These are phyloP conservation scores for Oxygymnocypris stewartii DNA, from an alignment of 2,113 vertebrate species.

Conservation along the genomic window DNA sequence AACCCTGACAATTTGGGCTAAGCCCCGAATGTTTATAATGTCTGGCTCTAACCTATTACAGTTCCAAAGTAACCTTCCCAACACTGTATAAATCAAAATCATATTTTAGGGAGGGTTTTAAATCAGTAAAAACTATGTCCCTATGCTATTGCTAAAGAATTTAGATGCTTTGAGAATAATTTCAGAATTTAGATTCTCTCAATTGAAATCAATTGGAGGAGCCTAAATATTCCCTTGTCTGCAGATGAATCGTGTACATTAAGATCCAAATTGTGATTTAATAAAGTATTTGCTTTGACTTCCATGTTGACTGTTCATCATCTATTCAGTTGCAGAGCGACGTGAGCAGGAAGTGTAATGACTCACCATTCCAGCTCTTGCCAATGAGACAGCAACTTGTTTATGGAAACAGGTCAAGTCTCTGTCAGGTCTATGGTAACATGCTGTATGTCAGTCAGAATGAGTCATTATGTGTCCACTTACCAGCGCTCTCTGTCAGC, in stretches of 20 bases:
- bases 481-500: conserved; percentile 25
- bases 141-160: not conserved
- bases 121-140: too few species aligned
- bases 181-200: not conserved
- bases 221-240: not conserved
- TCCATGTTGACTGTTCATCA: not conserved
- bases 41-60: too few species aligned
- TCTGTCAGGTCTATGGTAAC: not conserved
- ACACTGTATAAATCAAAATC: too few species aligned
- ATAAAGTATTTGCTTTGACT: not conserved
- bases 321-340: not conserved
- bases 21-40: too few species aligned
- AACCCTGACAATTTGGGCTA: too few species aligned
- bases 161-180: not conserved
- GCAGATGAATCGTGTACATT: not conserved
- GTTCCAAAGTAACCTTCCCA: too few species aligned
- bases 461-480: conserved; percentile 36
- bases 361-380: conserved; percentile 11
- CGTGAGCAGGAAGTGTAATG: not conserved
- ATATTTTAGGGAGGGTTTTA: too few species aligned
- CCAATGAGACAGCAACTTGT: conserved; percentile 2
- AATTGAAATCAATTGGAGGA: not conserved
- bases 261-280: not conserved
- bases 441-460: conserved; percentile 29
- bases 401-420: conserved; percentile 23